These are phyloP conservation scores for Argyrosomus japonicus DNA, from an alignment of 2,113 vertebrate genomes.

Conservation along the genomic window DNA sequence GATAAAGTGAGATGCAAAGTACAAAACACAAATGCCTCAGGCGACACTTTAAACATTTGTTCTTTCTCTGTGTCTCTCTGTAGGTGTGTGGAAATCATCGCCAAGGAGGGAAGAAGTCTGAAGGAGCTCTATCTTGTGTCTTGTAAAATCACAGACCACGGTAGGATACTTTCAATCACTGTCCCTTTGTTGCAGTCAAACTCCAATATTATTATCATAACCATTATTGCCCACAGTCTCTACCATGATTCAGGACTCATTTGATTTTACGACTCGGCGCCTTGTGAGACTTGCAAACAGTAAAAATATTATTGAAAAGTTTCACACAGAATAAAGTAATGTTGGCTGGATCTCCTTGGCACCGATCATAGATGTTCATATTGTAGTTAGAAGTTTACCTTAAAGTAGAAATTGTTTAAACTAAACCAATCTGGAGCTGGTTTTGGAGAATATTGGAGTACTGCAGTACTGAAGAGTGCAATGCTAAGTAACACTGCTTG, in stretches of 20 bases:
- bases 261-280: conserved; percentile 63
- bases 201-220: conserved; percentile 64
- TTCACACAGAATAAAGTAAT: conserved; percentile 56
- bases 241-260: conserved; percentile 59
- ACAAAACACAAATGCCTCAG: neutral
- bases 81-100: conserved; percentile 99
- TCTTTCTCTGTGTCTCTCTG: conserved; percentile 76
- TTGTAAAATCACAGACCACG: conserved; percentile 98
- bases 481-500: conserved; percentile 34
- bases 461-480: conserved; percentile 17
- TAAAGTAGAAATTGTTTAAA: neutral
- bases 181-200: conserved; percentile 74
- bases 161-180: conserved; percentile 84
- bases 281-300: conserved; percentile 67
- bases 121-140: conserved; percentile 99
- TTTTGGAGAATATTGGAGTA: conserved; percentile 37
- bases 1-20: conserved; percentile 25
- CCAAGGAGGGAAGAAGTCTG: conserved; percentile 95
- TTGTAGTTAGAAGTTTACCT: neutral
- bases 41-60: conserved; percentile 49
- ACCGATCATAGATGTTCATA: neutral
- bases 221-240: conserved; percentile 61
- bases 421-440: neutral
- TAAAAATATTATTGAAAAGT: conserved; percentile 79
- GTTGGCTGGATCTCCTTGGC: conserved; percentile 43